Conservation (phyloP, 1,140 invertebrate species). For the Bombus sylvicola region DNA sequence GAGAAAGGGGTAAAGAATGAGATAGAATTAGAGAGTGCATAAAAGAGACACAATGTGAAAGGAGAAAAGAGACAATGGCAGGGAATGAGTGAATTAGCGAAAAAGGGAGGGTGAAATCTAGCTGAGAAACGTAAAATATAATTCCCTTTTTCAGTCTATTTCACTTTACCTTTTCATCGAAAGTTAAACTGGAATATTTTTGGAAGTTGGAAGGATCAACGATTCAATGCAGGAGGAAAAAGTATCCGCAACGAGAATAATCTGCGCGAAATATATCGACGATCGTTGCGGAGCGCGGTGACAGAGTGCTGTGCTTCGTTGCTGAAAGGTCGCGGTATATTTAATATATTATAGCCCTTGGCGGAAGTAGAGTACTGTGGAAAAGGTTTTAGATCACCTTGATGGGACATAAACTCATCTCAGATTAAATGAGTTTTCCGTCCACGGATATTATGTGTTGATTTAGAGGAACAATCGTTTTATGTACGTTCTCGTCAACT, state of each 20-base stretch:
- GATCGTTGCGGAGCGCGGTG: neutral
- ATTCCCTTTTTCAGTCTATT: neutral
- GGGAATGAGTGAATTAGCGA: neutral
- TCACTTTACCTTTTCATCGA: neutral
- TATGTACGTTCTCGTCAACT: neutral
- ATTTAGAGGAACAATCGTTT: neutral
- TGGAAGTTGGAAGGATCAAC: neutral
- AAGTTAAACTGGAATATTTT: neutral
- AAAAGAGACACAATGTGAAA: neutral
- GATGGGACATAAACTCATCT: slow-evolving; percentile 28
- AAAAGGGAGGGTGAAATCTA: neutral
- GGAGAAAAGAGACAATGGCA: neutral
- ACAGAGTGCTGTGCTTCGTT: slow-evolving; percentile 10
- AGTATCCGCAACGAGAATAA: slow-evolving; percentile 8
- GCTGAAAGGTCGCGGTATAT: slow-evolving; percentile 14
- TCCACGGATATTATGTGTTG: neutral
- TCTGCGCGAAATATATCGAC: slow-evolving; percentile 20
- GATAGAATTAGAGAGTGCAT: neutral
- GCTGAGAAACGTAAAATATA: neutral
- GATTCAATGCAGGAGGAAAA: neutral
- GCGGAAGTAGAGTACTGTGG: slow-evolving; percentile 2
- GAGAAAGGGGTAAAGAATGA: neutral
- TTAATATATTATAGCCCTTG: slow-evolving; percentile 19
- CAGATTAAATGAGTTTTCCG: neutral
- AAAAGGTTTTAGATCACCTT: slow-evolving; percentile 21